Base-by-base conservation (phyloP, 2,797 vertebrate genomes). In the Argyrosomus regius region DNA sequence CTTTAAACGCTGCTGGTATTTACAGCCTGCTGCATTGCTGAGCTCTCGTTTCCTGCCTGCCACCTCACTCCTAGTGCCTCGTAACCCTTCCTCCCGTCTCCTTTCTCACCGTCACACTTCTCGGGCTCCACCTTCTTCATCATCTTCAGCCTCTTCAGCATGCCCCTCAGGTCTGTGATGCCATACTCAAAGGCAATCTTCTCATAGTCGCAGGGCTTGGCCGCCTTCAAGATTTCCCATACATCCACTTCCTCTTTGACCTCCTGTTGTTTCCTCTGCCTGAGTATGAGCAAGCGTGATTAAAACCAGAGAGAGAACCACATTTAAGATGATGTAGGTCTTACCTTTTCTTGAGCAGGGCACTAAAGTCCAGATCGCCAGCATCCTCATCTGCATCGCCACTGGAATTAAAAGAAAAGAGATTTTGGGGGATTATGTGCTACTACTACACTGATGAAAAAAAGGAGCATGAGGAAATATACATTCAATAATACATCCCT, bases 101-200 rank as follows among this genome's bases (percentile, higher is more conserved):
- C 73, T 48, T 50, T 31, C 92, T 92, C 85, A 96, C 97, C 96
- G 24, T 96, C 95, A 2, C 96, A 96, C 90, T 95, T 97, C 85
- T 97, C 97, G 76, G 95, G 81, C 91, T 97, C 97, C 12, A 94
- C 95, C 85, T 95, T 94, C 93, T 95, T 96, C 94, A 96, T 96
- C 92, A 96, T 96, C 94, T 97, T 98, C 80, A 98, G 96, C 76
- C 95, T 95, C 81, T 94, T 96, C 60, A 98, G 93, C 97, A 98
- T 95, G 78, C 97, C 97, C 5, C 96, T 94, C n/a, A 98, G 96
- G 93, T 98, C 97, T 0, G 97, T 98, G 90, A 98, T 97, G 77
- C 97, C 97, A 0, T 98, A 97, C 88, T 98, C 83, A 53, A 98
- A 98, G 78, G 97, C 97, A 0, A 98, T 98, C 87, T 94, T 97